Evolutionary conservation across 2,888 invertebrate species (phyloP).

Genomic region (Unio delphinus): DNA sequence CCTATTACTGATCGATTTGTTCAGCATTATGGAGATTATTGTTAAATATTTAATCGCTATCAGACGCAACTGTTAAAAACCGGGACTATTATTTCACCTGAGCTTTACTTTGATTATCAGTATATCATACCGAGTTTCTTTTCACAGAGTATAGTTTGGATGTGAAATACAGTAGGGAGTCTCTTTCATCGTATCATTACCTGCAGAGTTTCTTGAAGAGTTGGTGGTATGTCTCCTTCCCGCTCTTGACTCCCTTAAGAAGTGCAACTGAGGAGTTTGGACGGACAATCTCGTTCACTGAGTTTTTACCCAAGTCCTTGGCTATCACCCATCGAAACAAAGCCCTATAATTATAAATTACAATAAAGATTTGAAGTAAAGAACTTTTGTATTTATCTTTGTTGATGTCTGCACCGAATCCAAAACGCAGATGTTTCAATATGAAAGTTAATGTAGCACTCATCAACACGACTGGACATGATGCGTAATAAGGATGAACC

Average conservation of each 20-base stretch:
- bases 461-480: too few species aligned
- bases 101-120: too few species aligned
- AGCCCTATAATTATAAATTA: constrained; percentile 75
- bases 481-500: too few species aligned
- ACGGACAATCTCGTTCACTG: constrained; percentile 92
- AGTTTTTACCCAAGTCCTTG: constrained; percentile 88
- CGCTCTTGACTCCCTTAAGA: constrained; percentile 94
- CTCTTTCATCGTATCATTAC: constrained; percentile 72
- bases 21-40: too few species aligned
- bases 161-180: neutral
- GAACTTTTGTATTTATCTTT: too few species aligned
- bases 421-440: too few species aligned
- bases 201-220: constrained; percentile 97
- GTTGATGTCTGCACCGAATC: too few species aligned
- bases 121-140: too few species aligned
- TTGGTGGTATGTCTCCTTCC: constrained; percentile 98
- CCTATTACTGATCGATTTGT: too few species aligned
- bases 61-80: neutral
- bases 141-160: neutral
- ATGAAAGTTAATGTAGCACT: too few species aligned
- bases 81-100: neutral
- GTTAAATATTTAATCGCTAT: too few species aligned
- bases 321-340: constrained; percentile 99
- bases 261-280: constrained; percentile 88
- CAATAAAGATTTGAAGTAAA: too few species aligned